Evolutionary conservation across 2,888 invertebrate species (phyloP).

Genomic region (Prosopocoilus inquinatus): DNA sequence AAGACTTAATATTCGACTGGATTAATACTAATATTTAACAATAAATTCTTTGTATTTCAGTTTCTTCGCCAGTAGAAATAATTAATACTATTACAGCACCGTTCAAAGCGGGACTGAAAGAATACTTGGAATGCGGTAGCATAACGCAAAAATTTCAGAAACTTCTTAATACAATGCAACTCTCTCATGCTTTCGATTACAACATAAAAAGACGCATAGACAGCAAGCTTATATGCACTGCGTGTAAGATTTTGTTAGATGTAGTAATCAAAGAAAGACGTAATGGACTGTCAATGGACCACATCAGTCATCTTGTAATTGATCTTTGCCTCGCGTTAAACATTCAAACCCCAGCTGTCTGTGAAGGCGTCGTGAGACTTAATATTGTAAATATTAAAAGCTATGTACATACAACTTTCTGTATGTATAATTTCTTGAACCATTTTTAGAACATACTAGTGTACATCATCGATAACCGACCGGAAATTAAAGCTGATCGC

Average conservation of each 20-base stretch:
- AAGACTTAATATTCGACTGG: too few relatives aligned
- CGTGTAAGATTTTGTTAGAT: slow-evolving; percentile 9
- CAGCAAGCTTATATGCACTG: background rate
- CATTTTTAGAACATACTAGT: slow-evolving; percentile 56
- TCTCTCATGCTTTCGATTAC: too few relatives aligned
- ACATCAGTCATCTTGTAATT: background rate
- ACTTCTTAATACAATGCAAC: too few relatives aligned
- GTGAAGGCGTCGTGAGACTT: slow-evolving; percentile 53
- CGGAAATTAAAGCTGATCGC: slow-evolving; percentile 52
- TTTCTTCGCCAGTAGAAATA: too few relatives aligned
- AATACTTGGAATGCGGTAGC: too few relatives aligned
- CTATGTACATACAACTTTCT: background rate
- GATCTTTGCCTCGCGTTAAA: background rate
- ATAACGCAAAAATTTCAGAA: too few relatives aligned
- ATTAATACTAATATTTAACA: too few relatives aligned
- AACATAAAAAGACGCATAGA: background rate
- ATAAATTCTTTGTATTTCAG: too few relatives aligned
- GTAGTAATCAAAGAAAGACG: slow-evolving; percentile 8
- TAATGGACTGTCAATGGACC: background rate
- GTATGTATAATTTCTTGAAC: background rate
- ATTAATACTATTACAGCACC: too few relatives aligned
- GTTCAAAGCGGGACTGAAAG: too few relatives aligned
- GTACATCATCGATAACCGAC: slow-evolving; percentile 58
- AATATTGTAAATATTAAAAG: slow-evolving; percentile 56
- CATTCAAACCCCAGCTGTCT: background rate